phyloP scores from a whole-genome alignment of 2,888 invertebrate species.

The Hymenopus coronatus region DNA sequence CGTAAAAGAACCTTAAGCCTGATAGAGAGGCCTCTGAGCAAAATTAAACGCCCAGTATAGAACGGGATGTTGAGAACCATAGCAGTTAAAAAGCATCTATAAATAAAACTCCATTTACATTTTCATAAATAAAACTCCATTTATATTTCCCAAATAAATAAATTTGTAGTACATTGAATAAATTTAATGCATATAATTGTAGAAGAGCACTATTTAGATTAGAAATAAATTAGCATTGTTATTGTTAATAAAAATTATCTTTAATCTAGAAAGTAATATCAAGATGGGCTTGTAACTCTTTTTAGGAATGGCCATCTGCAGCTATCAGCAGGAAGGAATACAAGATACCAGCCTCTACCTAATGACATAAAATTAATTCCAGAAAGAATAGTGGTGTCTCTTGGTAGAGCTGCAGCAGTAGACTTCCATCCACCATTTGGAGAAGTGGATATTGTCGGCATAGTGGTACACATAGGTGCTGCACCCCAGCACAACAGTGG shows the following conservation, averaged over 20 bases:
- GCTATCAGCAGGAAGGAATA: conserved; percentile 54
- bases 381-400: conserved; percentile 42
- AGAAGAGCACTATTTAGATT: too few relatives aligned
- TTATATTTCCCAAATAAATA: too few relatives aligned
- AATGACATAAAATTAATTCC: neutral
- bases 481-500: conserved; percentile 43
- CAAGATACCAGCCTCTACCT: conserved; percentile 48
- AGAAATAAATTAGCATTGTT: too few relatives aligned
- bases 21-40: too few relatives aligned
- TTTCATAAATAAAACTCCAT: too few relatives aligned
- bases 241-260: neutral
- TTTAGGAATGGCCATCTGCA: conserved; percentile 55
- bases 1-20: too few relatives aligned
- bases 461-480: conserved; percentile 59
- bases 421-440: conserved; percentile 53
- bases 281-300: conserved; percentile 37
- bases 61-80: too few relatives aligned
- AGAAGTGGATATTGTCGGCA: conserved; percentile 72
- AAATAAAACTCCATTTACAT: too few relatives aligned
- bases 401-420: conserved; percentile 48
- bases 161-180: too few relatives aligned
- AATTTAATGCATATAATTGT: too few relatives aligned
- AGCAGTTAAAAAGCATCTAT: too few relatives aligned
- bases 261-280: neutral
- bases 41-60: too few relatives aligned